These are phyloP conservation scores for Steinernema hermaphroditum DNA, from an alignment of 2,888 invertebrate genomes.

Conservation along the genomic window DNA sequence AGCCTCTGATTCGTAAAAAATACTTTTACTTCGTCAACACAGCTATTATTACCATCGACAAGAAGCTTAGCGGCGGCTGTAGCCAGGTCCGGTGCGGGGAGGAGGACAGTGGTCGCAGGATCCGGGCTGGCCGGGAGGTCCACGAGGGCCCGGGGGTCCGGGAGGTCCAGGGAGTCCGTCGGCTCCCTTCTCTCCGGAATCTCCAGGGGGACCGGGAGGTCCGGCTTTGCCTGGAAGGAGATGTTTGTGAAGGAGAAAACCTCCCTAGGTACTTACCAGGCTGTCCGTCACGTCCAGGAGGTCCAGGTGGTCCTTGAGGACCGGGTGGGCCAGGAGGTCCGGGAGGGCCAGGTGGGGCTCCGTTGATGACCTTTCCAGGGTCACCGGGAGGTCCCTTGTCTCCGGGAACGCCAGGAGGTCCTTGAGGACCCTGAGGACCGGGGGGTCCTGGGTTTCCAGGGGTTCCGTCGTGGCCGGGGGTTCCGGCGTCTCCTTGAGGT, in stretches of 20 bases:
- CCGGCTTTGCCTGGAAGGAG: conserved; percentile 35
- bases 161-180: conserved; percentile 53
- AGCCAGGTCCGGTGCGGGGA: conserved; percentile 62
- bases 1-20: too few relatives aligned
- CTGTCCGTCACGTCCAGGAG: conserved; percentile 53
- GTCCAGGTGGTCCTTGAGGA: conserved; percentile 53
- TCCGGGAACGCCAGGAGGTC: conserved; percentile 56
- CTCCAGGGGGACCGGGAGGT: conserved; percentile 48
- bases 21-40: too few relatives aligned
- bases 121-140: conserved; percentile 52
- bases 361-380: conserved; percentile 55
- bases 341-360: conserved; percentile 56
- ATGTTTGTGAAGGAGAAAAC: background rate
- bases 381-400: conserved; percentile 52
- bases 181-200: conserved; percentile 54
- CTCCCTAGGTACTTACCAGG: conserved; percentile 34
- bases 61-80: conserved; percentile 42
- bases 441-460: conserved; percentile 58
- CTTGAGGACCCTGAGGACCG: conserved; percentile 60
- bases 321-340: conserved; percentile 43
- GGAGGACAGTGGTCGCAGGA: conserved; percentile 66
- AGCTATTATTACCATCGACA: too few relatives aligned
- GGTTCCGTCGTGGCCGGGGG: conserved; percentile 50
- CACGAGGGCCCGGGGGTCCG: conserved; percentile 45
- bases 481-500: conserved; percentile 60